These are phyloP conservation scores for Nephrotoma appendiculata DNA, from an alignment of 2,888 invertebrate genomes.

Conservation along the genomic window DNA sequence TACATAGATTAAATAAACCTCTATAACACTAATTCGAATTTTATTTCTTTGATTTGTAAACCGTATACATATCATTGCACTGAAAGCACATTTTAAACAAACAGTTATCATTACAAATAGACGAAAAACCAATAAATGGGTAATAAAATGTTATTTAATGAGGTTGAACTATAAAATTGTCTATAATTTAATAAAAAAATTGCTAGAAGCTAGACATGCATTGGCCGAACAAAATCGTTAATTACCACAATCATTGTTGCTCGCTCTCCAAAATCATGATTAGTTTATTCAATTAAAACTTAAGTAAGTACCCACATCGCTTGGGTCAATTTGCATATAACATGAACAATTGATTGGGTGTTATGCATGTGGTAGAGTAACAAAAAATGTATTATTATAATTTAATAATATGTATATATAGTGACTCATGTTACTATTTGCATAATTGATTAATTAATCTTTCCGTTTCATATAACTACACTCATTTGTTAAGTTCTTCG, in stretches of 20 bases:
- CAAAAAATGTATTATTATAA: neutral
- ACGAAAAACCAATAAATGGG: neutral
- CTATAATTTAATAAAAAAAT: too few relatives aligned
- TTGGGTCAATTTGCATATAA: neutral
- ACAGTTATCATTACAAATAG: neutral
- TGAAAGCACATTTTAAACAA: neutral
- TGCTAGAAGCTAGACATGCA: neutral
- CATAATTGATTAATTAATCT: neutral
- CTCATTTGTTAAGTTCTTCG: neutral
- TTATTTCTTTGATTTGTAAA: too few relatives aligned
- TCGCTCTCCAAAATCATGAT: neutral
- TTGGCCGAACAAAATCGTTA: neutral
- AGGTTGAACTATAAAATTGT: neutral
- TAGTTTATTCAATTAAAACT: neutral
- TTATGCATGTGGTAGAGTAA: neutral
- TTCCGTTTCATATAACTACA: neutral
- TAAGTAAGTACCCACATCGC: neutral
- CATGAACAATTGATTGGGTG: neutral
- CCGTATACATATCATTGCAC: neutral
- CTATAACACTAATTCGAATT: too few relatives aligned
- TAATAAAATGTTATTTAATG: neutral
- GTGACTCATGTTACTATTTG: neutral
- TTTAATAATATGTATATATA: neutral
- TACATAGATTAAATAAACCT: too few relatives aligned
- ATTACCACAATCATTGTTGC: neutral